These are phyloP conservation scores for Archilochus colubris DNA, from an alignment of 2,113 vertebrate species.

Conservation along the genomic window DNA sequence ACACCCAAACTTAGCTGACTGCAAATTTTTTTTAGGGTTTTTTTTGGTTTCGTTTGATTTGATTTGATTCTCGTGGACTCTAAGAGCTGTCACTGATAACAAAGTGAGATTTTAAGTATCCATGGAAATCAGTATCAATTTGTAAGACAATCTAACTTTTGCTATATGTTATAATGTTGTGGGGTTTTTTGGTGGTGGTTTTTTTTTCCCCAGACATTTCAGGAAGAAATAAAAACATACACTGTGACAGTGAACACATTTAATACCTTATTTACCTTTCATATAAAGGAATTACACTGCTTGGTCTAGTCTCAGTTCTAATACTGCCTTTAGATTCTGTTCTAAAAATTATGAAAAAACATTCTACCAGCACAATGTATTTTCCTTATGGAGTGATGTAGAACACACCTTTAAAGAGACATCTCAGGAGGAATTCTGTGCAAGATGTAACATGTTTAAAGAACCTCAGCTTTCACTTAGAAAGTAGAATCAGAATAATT, in stretches of 20 bases:
- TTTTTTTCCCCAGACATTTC: background rate
- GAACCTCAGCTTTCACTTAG: background rate
- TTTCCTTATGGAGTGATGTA: background rate
- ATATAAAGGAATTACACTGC: background rate
- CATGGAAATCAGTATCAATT: background rate
- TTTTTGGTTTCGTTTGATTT: too few relatives aligned
- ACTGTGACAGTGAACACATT: background rate
- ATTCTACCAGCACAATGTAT: background rate
- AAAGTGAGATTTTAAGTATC: background rate
- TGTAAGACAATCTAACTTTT: background rate
- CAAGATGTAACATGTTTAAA: background rate
- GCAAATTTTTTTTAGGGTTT: background rate
- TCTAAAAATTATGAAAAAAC: background rate
- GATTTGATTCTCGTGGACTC: background rate
- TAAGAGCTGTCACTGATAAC: background rate
- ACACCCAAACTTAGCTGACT: background rate
- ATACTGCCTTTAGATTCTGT: background rate
- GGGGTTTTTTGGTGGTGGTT: background rate
- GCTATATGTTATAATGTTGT: fast-evolving
- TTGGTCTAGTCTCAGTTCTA: background rate
- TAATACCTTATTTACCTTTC: background rate
- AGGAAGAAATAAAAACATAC: background rate
- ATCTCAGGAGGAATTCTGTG: background rate
- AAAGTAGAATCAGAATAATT: background rate
- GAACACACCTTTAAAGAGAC: background rate